Percentiles rank a stretch among this genome's conserved stretches.
Conservation (phyloP, 2,113 vertebrate genomes). For the Petrocephalus zakoni region DNA sequence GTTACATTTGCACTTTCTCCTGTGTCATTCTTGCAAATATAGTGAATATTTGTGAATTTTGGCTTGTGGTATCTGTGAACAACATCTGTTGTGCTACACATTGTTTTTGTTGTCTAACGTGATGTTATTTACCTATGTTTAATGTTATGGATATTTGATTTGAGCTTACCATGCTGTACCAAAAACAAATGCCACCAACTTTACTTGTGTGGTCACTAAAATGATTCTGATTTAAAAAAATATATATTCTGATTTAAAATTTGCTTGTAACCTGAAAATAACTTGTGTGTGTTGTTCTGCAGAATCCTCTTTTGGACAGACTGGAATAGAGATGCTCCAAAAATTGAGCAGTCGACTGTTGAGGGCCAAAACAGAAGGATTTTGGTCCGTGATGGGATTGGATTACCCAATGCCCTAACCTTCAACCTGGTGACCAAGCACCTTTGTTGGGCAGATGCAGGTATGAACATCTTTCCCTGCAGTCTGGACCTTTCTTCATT, state of each 20-base stretch:
- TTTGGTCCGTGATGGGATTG: slow-evolving; percentile 68
- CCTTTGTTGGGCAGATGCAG: slow-evolving; percentile 79
- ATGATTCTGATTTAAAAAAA: background rate
- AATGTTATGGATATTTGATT: background rate
- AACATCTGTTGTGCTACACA: background rate
- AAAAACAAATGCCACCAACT: background rate
- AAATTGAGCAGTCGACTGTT: slow-evolving; percentile 70
- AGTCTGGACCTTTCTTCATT: background rate
- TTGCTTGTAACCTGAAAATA: background rate
- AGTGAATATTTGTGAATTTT: no score
- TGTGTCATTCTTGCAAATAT: background rate
- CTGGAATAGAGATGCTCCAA: slow-evolving; percentile 77
- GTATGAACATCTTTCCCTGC: slow-evolving; percentile 41
- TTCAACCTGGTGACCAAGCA: slow-evolving; percentile 68
- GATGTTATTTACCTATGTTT: background rate
- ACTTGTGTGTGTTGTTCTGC: background rate
- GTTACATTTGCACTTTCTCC: background rate
- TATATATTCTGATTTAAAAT: background rate
- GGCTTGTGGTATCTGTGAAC: background rate
- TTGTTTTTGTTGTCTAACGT: background rate
- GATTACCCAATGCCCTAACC: slow-evolving; percentile 72
- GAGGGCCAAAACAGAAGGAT: slow-evolving; percentile 68
- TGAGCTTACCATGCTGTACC: background rate
- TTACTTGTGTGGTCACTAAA: background rate
- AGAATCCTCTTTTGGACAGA: slow-evolving; percentile 80